A percentile compares a stretch with the other conserved stretches of the same genome.
phyloP scores from a whole-genome alignment of 2,797 vertebrate genomes.

The Babyrousa celebensis region DNA sequence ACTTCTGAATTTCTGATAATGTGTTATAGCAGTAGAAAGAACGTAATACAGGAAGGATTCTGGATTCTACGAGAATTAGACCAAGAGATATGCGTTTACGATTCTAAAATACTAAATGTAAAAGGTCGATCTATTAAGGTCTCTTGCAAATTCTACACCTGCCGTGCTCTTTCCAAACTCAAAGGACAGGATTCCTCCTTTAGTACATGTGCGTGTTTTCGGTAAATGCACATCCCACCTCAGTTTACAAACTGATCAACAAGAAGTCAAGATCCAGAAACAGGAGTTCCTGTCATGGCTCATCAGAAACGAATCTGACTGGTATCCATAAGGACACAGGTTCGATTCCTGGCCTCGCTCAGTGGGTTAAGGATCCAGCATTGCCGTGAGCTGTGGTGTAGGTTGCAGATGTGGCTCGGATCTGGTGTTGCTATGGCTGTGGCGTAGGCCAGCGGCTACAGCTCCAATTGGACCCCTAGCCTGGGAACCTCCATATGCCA shows the following conservation, averaged over 20 bases:
- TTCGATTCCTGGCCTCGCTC: no score
- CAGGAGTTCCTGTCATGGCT: no score
- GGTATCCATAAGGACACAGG: no score
- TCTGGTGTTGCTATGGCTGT: no score
- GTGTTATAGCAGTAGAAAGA: not conserved
- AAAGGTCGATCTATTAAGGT: not conserved
- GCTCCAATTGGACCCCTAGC: no score
- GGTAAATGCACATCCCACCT: not conserved
- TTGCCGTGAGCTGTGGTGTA: no score
- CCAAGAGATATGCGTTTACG: not conserved
- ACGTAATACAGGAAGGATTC: not conserved
- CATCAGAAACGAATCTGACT: no score
- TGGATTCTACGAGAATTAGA: not conserved
- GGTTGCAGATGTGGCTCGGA: no score
- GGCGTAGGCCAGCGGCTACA: no score
- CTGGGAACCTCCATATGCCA: no score
- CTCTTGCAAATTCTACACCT: not conserved
- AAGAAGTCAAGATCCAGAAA: not conserved
- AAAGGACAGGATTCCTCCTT: not conserved
- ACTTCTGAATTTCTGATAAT: not conserved
- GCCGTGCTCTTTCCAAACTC: not conserved
- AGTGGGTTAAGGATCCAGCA: no score
- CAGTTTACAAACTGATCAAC: not conserved
- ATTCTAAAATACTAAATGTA: not conserved
- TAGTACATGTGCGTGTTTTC: not conserved